Conservation (phyloP, 1,140 invertebrate species). For the Lepidotrigona ventralis region DNA sequence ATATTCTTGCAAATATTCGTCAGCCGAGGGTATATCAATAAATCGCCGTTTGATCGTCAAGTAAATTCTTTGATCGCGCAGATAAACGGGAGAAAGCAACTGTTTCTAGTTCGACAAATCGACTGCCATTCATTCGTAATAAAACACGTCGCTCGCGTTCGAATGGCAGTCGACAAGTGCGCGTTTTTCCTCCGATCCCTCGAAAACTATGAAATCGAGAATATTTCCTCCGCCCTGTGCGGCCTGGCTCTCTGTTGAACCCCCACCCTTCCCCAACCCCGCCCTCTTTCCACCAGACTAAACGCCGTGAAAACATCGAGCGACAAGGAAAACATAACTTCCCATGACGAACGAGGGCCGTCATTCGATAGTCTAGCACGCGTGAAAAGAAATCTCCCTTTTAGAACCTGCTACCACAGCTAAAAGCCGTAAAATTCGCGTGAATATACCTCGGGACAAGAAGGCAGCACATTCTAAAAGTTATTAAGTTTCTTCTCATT, state of each 20-base stretch:
- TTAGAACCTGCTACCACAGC: background rate
- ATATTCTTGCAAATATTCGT: background rate
- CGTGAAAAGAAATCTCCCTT: conserved; percentile 1
- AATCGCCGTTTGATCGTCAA: background rate
- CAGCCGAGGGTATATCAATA: background rate
- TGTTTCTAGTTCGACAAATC: background rate
- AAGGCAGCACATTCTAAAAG: no score
- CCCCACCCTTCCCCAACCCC: background rate
- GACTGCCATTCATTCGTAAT: background rate
- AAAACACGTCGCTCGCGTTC: conserved; percentile 2
- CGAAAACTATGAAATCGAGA: background rate
- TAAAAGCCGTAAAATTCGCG: conserved; percentile 17
- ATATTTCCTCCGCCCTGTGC: no score
- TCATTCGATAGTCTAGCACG: background rate
- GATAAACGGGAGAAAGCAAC: background rate
- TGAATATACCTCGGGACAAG: background rate
- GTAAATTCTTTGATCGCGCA: background rate
- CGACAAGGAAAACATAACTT: conserved; percentile 24
- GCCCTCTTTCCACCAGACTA: background rate
- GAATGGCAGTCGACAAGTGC: conserved; percentile 5
- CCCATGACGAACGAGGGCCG: conserved; percentile 23
- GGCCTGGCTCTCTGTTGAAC: background rate
- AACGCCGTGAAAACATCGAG: conserved; percentile 20
- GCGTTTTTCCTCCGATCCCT: background rate
- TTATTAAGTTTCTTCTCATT: no score